These are phyloP conservation scores for Manis crassicaudata DNA, from an alignment of 2,797 vertebrate genomes.

Conservation along the genomic window DNA sequence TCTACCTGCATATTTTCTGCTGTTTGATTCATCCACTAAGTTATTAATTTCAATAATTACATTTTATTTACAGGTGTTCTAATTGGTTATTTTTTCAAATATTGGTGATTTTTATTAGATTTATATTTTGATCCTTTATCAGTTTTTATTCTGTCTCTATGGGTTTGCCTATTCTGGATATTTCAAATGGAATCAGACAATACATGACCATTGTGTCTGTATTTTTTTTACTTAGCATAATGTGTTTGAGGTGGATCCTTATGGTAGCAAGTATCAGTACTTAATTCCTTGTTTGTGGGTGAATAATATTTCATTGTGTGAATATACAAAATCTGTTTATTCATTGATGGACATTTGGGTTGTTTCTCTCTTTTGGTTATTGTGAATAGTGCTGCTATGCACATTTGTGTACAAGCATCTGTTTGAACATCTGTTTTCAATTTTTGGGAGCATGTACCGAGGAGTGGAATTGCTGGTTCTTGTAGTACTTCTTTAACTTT, in stretches of 20 bases:
- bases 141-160: not conserved
- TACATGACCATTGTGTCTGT: not conserved
- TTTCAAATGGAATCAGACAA: not conserved
- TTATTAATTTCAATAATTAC: not conserved
- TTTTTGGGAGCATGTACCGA: not conserved
- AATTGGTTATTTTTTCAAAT: not conserved
- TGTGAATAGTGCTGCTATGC: not conserved
- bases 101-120: not conserved
- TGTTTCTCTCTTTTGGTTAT: not conserved
- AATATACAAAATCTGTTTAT: not conserved
- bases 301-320: not conserved
- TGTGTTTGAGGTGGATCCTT: not conserved
- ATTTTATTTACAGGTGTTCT: conserved; percentile 1
- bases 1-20: not conserved
- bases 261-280: not conserved
- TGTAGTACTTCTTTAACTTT: not conserved
- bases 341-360: not conserved
- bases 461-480: not conserved
- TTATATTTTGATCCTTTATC: conserved; percentile 7
- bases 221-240: not conserved
- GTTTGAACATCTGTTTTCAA: not conserved
- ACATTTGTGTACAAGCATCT: not conserved
- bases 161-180: not conserved
- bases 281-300: not conserved
- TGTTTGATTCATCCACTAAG: not conserved